Conservation (phyloP, 2,888 invertebrate species). For the Acholoe squamosa region DNA sequence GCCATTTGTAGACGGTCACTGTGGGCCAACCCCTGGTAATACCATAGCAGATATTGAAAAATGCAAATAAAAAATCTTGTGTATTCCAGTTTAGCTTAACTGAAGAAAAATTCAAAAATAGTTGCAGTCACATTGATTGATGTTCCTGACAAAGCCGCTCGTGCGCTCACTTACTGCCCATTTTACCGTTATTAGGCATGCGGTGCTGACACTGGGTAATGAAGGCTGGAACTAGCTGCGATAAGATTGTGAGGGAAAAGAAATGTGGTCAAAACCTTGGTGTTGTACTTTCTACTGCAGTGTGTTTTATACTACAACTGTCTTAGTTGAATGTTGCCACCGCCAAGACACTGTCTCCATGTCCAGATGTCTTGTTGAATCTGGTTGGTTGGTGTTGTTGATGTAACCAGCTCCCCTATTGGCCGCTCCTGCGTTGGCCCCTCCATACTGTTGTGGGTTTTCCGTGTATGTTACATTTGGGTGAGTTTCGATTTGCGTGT, state of each 20-base stretch:
- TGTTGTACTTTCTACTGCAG: conserved; percentile 58
- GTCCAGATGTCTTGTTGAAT: conserved; percentile 43
- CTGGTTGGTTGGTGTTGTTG: conserved; percentile 57
- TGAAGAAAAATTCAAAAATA: too few species aligned
- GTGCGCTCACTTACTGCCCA: conserved; percentile 6
- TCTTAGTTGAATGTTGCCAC: conserved; percentile 16
- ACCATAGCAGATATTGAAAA: too few species aligned
- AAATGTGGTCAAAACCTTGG: conserved; percentile 53
- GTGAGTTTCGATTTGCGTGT: conserved; percentile 61
- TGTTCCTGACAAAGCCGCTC: neutral
- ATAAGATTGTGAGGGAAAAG: neutral
- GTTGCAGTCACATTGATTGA: too few species aligned
- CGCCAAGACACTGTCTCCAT: neutral
- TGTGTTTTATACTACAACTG: conserved; percentile 51
- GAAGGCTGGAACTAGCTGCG: conserved; percentile 2
- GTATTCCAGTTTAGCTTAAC: too few species aligned
- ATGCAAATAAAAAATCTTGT: too few species aligned
- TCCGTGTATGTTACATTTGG: conserved; percentile 56
- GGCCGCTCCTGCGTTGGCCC: conserved; percentile 51
- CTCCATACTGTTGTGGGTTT: conserved; percentile 61
- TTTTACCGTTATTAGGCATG: conserved; percentile 37
- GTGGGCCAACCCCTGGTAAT: too few species aligned
- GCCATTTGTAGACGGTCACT: too few species aligned
- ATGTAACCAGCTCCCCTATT: conserved; percentile 56
- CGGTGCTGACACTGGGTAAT: conserved; percentile 33